Percentiles rank a stretch among this genome's conserved stretches.
phyloP scores from a whole-genome alignment of 2,888 invertebrate genomes.

The Crioceris asparagi region DNA sequence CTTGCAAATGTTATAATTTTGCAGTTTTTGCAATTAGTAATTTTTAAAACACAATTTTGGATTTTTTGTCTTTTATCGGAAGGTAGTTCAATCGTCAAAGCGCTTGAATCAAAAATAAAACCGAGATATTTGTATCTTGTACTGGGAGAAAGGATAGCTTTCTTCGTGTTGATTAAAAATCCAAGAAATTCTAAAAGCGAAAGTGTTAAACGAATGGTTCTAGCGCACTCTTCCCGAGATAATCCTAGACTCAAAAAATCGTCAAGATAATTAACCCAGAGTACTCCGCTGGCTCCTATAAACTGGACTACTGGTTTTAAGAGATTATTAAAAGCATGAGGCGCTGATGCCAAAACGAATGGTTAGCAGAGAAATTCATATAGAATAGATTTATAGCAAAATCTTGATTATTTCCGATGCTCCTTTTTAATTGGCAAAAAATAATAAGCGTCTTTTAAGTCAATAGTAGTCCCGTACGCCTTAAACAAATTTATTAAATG shows the following conservation, averaged over 20 bases:
- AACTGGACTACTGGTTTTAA: slow-evolving; percentile 15
- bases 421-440: slow-evolving; percentile 14
- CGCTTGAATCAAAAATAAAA: slow-evolving; percentile 12
- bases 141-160: slow-evolving; percentile 13
- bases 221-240: slow-evolving; percentile 4
- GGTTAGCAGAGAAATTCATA: slow-evolving; percentile 21
- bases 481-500: too few species aligned
- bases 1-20: slow-evolving; percentile 7
- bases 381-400: slow-evolving; percentile 14
- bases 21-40: too few species aligned
- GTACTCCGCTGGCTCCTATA: slow-evolving; percentile 12
- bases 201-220: background rate
- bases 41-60: too few species aligned
- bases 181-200: slow-evolving; percentile 11
- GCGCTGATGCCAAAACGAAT: slow-evolving; percentile 10
- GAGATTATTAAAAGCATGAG: slow-evolving; percentile 23
- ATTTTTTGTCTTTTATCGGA: slow-evolving; percentile 7
- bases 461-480: slow-evolving; percentile 11
- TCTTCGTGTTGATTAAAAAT: slow-evolving; percentile 17
- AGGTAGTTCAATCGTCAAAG: slow-evolving; percentile 7
- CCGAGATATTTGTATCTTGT: slow-evolving; percentile 15
- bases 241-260: slow-evolving; percentile 16
- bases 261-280: slow-evolving; percentile 17
- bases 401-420: slow-evolving; percentile 18
- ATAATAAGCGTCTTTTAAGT: slow-evolving; percentile 16